phyloP scores from a whole-genome alignment of 2,113 vertebrate species.

The Telmatochromis sp. region DNA sequence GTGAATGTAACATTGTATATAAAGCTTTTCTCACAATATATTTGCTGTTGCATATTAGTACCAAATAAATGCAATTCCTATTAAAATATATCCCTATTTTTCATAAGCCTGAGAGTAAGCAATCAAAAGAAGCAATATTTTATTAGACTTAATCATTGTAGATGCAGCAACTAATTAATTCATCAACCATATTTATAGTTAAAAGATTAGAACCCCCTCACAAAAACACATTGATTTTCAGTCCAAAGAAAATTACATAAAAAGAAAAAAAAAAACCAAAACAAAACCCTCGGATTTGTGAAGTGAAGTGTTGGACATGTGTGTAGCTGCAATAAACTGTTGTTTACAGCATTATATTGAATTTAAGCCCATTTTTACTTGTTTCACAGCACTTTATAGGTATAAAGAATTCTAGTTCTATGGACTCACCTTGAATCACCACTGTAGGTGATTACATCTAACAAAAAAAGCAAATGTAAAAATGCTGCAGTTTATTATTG shows the following conservation, averaged over 20 bases:
- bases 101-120: not conserved
- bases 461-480: not conserved
- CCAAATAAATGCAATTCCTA: not conserved
- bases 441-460: not conserved
- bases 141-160: not conserved
- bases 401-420: not conserved
- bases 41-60: not conserved
- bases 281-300: not conserved
- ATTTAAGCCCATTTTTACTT: not conserved
- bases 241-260: not conserved
- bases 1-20: not conserved
- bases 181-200: not conserved
- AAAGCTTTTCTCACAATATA: not conserved
- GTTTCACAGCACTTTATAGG: not conserved
- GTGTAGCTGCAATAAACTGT: not conserved
- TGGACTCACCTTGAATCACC: not conserved
- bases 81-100: not conserved
- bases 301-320: not conserved
- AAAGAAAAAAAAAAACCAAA: rapidly evolving
- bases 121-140: not conserved
- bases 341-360: not conserved
- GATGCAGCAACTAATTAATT: not conserved
- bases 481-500: not conserved
- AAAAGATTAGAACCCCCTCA: not conserved
- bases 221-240: not conserved